phyloP scores from a whole-genome alignment of 2,113 vertebrate species.

The Amia ocellicauda region DNA sequence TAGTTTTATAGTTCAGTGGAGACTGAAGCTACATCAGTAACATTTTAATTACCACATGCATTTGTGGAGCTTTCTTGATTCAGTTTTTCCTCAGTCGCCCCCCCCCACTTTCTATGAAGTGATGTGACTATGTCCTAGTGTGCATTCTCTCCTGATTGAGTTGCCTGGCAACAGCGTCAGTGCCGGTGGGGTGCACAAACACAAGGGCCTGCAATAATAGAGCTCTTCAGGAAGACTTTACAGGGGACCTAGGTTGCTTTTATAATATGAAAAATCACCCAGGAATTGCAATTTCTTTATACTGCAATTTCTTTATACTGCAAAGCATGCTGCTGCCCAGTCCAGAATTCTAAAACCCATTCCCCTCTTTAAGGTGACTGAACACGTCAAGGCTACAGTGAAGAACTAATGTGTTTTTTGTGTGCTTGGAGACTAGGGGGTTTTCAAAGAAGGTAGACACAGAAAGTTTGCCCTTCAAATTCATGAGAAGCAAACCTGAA shows the following conservation, averaged over 20 bases:
- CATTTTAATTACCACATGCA: conserved; percentile 9
- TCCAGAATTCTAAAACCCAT: not conserved
- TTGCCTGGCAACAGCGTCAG: conserved; percentile 39
- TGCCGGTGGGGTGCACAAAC: conserved; percentile 26
- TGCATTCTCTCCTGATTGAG: conserved; percentile 15
- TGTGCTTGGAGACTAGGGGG: not conserved
- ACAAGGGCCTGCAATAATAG: conserved; percentile 32
- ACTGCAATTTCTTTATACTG: not conserved
- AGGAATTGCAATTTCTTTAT: not conserved
- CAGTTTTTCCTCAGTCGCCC: not conserved
- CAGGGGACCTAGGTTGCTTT: conserved; percentile 12
- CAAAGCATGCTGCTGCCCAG: not conserved
- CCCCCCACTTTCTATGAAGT: too few relatives aligned
- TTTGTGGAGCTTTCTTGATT: not conserved
- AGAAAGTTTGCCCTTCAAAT: too few relatives aligned
- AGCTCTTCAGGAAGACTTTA: conserved; percentile 11
- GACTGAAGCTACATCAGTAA: not conserved
- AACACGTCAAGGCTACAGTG: not conserved
- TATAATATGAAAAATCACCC: conserved; percentile 1
- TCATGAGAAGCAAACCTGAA: too few relatives aligned
- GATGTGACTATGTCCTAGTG: not conserved
- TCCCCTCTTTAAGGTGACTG: not conserved
- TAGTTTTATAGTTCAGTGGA: not conserved
- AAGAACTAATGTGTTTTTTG: not conserved
- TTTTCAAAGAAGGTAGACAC: not conserved